Base-by-base conservation (phyloP, 2,888 invertebrate genomes). In the Patella depressa region DNA sequence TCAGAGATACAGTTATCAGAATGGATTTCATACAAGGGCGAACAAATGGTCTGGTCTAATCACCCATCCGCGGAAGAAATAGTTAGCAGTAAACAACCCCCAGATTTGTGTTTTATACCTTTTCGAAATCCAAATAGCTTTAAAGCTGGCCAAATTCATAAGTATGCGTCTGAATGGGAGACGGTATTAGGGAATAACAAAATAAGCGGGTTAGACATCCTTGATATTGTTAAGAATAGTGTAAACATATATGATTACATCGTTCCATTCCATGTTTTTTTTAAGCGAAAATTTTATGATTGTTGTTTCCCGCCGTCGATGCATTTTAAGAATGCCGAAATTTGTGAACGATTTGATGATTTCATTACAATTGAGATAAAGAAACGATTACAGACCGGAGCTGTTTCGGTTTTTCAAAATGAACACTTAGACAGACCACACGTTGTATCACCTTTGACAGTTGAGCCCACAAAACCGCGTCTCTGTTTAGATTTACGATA, bases 401-500 rank as follows among this genome's bases (percentile, higher is more conserved):
- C 77, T 12, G 11, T 81, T 14, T 72, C 72, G 15, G 69, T 81
- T 24, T 54, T 65, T 12, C 75, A 78, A 14, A 77, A 70, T 34
- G 78, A 78, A 55, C 79, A 77, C 14, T 34, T 71, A 17, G 73
- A 71, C 57, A 71, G 77, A 45, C 81, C 75, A 15, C 55, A 71
- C 53, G 53, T 80, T n/a, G 65, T 78, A 17, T 59, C 78, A 57
- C 77, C 78, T 2, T 45, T 80, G 17, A 81, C 81, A 19, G 54
- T 80, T 65, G 80, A 81, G 45, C 77, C 77, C 1, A 73, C 73
- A n/a, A 81, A 80, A 70, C 80, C 77, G 5, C 57, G 81, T 17
- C 24, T 81, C 1, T 81, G 81, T 53, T 78, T 78, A 73, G 80
- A 81, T 57, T 76, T 79, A 54, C 24, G 79, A 15, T 81, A 77